These are phyloP conservation scores for Anoplius nigerrimus DNA, from an alignment of 2,888 invertebrate genomes.

Conservation along the genomic window DNA sequence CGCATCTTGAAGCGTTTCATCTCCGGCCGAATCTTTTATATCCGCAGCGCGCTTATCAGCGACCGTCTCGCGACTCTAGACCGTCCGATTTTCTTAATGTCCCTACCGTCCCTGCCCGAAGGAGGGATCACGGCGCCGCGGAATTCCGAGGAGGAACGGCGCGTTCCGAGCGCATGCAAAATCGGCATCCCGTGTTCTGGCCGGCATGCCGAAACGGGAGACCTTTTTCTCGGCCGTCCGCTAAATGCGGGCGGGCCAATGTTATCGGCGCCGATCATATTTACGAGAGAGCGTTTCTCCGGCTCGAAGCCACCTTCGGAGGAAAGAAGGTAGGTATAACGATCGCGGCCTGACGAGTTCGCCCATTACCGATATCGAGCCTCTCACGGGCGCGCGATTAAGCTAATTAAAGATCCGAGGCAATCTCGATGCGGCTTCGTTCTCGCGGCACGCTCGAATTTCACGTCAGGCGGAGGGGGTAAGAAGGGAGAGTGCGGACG, in stretches of 20 bases:
- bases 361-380: conserved; percentile 6
- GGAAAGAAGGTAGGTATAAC: too few species aligned
- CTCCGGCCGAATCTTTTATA: too few species aligned
- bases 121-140: too few species aligned
- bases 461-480: not conserved
- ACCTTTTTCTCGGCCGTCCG: not conserved
- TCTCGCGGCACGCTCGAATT: not conserved
- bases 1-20: too few species aligned
- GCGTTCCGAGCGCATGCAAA: not conserved
- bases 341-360: not conserved
- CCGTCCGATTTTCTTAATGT: too few species aligned
- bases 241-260: conserved; percentile 5
- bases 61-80: too few species aligned
- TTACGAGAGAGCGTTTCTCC: too few species aligned
- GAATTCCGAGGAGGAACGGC: too few species aligned
- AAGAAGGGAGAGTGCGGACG: too few species aligned
- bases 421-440: conserved; percentile 6
- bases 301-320: too few species aligned
- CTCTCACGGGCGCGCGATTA: conserved; percentile 3
- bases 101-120: too few species aligned
- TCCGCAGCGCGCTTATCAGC: too few species aligned
- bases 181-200: not conserved
- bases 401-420: conserved; percentile 5
- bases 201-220: not conserved
- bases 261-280: not conserved